Evolutionary conservation across 2,888 invertebrate species (phyloP).

Genomic region (Cephus runcator): DNA sequence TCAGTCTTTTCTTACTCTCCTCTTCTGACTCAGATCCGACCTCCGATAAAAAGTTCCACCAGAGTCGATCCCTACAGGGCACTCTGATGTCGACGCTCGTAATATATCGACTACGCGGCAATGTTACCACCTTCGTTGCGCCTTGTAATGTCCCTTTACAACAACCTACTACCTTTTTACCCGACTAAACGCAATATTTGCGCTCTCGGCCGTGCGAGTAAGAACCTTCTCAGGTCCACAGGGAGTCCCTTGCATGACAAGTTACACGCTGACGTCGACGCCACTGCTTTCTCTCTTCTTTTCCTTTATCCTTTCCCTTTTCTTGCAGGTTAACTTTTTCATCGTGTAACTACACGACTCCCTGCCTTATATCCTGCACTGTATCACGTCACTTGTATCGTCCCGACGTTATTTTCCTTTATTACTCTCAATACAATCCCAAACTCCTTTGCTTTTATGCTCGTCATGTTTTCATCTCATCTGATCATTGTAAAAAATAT

Average conservation of each 20-base stretch:
- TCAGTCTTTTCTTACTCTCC: not conserved
- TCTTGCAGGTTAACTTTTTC: conserved; percentile 11
- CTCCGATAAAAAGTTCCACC: conserved; percentile 3
- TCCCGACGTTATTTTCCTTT: not conserved
- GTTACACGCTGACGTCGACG: not conserved
- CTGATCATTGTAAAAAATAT: not conserved
- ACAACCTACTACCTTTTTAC: conserved; percentile 33
- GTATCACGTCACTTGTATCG: not conserved
- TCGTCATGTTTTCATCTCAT: not conserved
- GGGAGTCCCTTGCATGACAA: conserved; percentile 5
- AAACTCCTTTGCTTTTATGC: not conserved
- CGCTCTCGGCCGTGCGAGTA: conserved; percentile 13
- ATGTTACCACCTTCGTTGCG: conserved; percentile 7
- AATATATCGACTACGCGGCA: conserved; percentile 2
- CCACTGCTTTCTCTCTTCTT: conserved; percentile 5
- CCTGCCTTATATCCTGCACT: not conserved
- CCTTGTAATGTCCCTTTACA: conserved; percentile 21
- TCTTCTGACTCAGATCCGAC: conserved; percentile 5
- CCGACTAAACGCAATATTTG: conserved; percentile 33
- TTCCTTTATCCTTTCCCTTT: conserved; percentile 3
- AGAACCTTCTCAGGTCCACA: conserved; percentile 1
- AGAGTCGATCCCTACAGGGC: conserved; percentile 6
- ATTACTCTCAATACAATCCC: not conserved
- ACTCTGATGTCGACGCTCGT: conserved; percentile 1
- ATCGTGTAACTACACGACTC: not conserved